Evolutionary conservation across 2,113 vertebrate species (phyloP).

Genomic region (Chloroceryle aenea): DNA sequence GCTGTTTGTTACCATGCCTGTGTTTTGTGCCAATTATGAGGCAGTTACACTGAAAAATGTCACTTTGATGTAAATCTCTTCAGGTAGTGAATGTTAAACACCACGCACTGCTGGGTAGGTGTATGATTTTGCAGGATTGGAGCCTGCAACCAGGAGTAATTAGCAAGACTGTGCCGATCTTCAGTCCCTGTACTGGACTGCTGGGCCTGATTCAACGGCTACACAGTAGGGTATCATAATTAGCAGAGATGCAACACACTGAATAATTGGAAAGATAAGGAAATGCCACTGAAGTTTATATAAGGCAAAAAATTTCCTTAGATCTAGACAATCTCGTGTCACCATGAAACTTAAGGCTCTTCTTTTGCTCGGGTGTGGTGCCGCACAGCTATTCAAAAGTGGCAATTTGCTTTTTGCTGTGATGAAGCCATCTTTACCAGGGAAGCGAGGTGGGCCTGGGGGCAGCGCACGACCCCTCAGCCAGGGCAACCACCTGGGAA

Average conservation of each 20-base stretch:
- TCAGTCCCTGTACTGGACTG: not conserved
- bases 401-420: not conserved
- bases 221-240: not conserved
- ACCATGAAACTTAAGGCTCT: not conserved
- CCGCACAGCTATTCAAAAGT: not conserved
- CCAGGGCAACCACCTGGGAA: not conserved
- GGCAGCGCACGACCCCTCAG: not conserved
- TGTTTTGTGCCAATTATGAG: slow-evolving; percentile 60
- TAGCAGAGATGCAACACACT: slow-evolving; percentile 34
- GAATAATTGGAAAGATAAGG: slow-evolving; percentile 38
- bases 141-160: slow-evolving; percentile 15
- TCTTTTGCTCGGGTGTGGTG: not conserved
- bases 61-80: slow-evolving; percentile 57
- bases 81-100: slow-evolving; percentile 63
- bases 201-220: not conserved
- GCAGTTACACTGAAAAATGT: slow-evolving; percentile 37
- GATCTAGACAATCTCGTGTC: slow-evolving; percentile 5
- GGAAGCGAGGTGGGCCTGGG: accelerated
- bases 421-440: not conserved
- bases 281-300: slow-evolving; percentile 22
- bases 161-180: slow-evolving; percentile 36
- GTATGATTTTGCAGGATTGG: slow-evolving; percentile 16
- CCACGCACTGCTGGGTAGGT: not conserved
- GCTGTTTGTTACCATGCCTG: slow-evolving; percentile 20
- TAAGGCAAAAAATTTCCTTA: not conserved